phyloP scores from a whole-genome alignment of 2,888 invertebrate genomes.

The Parasteatoda lunata region DNA sequence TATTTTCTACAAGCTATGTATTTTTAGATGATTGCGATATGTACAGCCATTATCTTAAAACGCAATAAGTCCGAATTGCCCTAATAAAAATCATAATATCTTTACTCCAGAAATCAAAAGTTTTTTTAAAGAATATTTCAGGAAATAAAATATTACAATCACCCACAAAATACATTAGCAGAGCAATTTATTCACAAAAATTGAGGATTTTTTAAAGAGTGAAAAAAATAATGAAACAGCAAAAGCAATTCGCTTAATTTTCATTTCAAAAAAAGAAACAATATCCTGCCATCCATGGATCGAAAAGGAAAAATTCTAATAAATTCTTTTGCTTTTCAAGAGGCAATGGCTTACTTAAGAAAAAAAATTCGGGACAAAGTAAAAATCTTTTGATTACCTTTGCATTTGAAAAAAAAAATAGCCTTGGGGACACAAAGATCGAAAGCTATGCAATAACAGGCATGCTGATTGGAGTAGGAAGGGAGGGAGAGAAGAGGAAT shows the following conservation, averaged over 20 bases:
- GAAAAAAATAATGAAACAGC: background rate
- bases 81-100: too few species aligned
- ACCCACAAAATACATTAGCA: too few species aligned
- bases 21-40: too few species aligned
- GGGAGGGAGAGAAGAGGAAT: constrained; percentile 13
- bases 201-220: background rate
- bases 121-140: too few species aligned
- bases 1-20: too few species aligned
- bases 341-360: constrained; percentile 26
- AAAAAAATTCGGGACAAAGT: constrained; percentile 48
- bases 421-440: constrained; percentile 23
- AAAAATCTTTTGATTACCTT: constrained; percentile 54
- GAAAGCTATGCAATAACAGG: constrained; percentile 42
- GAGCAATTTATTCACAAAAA: background rate
- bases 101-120: too few species aligned
- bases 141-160: too few species aligned
- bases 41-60: too few species aligned
- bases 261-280: background rate
- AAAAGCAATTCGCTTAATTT: background rate
- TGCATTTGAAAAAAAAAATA: background rate
- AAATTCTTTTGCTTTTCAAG: constrained; percentile 39
- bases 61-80: too few species aligned
- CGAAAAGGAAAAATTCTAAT: constrained; percentile 31
- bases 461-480: constrained; percentile 32
- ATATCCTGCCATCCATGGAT: background rate